Evolutionary conservation across 2,888 invertebrate species (phyloP).

Genomic region (Maniola hyperantus): DNA sequence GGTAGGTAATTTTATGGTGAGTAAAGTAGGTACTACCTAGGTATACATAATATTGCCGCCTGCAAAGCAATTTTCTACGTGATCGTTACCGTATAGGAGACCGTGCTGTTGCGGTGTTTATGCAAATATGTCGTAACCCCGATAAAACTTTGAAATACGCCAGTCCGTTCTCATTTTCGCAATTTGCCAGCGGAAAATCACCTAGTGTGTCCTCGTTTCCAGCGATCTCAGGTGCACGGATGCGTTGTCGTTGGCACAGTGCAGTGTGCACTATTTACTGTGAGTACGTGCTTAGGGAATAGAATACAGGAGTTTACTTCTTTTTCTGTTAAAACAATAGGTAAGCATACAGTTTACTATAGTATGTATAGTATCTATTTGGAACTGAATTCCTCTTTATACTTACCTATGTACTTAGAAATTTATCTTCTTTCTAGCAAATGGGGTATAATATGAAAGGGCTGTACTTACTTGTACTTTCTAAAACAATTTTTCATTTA

Average conservation of each 20-base stretch:
- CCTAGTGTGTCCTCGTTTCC: constrained; percentile 32
- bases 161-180: constrained; percentile 25
- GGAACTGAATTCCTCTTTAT: no score
- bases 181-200: constrained; percentile 30
- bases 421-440: no score
- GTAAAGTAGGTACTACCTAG: background rate
- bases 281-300: constrained; percentile 11
- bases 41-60: background rate
- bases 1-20: background rate
- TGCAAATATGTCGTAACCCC: constrained; percentile 25
- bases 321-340: background rate
- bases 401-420: no score
- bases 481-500: no score
- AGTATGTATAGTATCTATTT: no score
- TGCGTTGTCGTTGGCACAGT: constrained; percentile 21
- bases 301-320: background rate
- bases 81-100: constrained; percentile 6
- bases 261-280: constrained; percentile 19
- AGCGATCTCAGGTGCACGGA: constrained; percentile 29
- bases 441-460: no score
- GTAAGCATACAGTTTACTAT: background rate
- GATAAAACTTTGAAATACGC: constrained; percentile 27
- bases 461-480: no score
- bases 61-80: constrained; percentile 13
- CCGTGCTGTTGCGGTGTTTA: constrained; percentile 16